Evolutionary conservation across 1,140 invertebrate genomes (phyloP).

Genomic region (Atta cephalotes): DNA sequence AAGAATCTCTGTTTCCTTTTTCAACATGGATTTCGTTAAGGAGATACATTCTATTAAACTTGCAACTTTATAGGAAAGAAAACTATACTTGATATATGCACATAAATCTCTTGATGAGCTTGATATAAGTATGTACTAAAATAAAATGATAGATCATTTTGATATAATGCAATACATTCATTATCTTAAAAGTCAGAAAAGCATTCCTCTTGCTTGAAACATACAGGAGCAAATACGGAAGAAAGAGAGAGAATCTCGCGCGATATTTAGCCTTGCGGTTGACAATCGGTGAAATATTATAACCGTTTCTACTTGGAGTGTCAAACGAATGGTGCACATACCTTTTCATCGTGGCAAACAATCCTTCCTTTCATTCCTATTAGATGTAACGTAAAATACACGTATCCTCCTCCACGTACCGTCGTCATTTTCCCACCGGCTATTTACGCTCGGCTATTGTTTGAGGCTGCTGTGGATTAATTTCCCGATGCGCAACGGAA

Average conservation of each 20-base stretch:
- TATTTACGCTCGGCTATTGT: slow-evolving; percentile 57
- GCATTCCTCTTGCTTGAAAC: neutral
- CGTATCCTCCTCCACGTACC: neutral
- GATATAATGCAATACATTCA: neutral
- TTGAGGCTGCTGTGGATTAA: slow-evolving; percentile 43
- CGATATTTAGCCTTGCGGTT: slow-evolving; percentile 14
- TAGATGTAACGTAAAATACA: slow-evolving; percentile 43
- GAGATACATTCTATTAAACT: neutral
- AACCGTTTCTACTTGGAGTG: neutral
- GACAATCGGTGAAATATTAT: slow-evolving; percentile 41
- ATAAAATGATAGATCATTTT: slow-evolving; percentile 14
- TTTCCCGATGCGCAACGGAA: slow-evolving; percentile 29
- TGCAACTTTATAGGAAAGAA: neutral
- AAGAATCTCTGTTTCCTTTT: neutral
- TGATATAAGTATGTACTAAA: neutral
- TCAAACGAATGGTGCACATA: slow-evolving; percentile 24
- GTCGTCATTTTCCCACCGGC: slow-evolving; percentile 45
- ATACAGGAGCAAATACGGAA: neutral
- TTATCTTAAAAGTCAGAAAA: slow-evolving; percentile 20
- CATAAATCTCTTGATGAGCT: slow-evolving; percentile 13
- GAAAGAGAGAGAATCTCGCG: neutral
- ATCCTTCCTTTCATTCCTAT: slow-evolving; percentile 5
- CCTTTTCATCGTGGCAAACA: slow-evolving; percentile 17
- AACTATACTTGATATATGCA: neutral
- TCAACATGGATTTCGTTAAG: neutral